These are phyloP conservation scores for Aporophyla lueneburgensis DNA, from an alignment of 2,888 invertebrate genomes.

Conservation along the genomic window DNA sequence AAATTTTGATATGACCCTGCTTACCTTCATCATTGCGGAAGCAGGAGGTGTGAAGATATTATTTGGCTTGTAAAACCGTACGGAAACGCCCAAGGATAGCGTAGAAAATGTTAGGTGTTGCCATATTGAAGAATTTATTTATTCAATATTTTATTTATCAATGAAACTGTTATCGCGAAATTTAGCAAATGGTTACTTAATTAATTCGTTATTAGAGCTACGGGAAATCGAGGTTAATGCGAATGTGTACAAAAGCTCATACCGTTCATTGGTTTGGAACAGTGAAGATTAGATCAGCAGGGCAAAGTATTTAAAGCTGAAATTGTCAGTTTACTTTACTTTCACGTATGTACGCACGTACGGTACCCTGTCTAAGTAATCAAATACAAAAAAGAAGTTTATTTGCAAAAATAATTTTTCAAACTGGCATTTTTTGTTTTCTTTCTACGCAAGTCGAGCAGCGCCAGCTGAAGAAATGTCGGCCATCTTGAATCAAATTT, in stretches of 20 bases:
- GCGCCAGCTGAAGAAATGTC: conserved; percentile 62
- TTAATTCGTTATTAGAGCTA: neutral
- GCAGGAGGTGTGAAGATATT: conserved; percentile 5
- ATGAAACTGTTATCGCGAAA: neutral
- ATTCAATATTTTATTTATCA: conserved; percentile 7
- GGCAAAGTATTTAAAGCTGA: conserved; percentile 8
- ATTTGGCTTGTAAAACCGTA: conserved; percentile 5
- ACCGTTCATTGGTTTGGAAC: conserved; percentile 10
- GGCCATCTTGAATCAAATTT: conserved; percentile 88
- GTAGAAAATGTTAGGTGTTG: conserved; percentile 10
- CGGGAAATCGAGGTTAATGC: neutral
- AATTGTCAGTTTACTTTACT: neutral
- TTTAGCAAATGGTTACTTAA: neutral
- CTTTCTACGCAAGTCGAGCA: conserved; percentile 56
- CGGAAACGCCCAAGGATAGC: conserved; percentile 33
- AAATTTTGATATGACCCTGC: neutral
- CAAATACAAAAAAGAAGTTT: conserved; percentile 28
- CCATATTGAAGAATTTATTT: conserved; percentile 11
- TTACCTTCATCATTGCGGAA: neutral
- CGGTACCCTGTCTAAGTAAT: neutral
- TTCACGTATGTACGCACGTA: neutral
- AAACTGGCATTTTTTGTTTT: conserved; percentile 75
- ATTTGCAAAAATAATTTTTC: conserved; percentile 66
- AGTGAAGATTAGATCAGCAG: conserved; percentile 23
- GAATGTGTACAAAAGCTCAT: conserved; percentile 8